Evolutionary conservation across 2,888 invertebrate species (phyloP).

Genomic region (Tupiocoris notatus): DNA sequence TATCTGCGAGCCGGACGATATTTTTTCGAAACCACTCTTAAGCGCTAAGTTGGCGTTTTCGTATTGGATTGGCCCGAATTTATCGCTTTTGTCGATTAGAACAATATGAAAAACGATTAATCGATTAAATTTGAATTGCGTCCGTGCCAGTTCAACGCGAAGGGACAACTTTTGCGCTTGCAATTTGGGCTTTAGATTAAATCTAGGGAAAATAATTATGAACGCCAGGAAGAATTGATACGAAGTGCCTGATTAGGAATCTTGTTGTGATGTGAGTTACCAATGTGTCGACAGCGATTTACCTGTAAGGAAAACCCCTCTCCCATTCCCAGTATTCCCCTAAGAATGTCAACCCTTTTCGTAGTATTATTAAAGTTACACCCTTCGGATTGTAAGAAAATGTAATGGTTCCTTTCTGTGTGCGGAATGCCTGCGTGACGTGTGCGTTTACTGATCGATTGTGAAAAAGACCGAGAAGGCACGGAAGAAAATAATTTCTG

Average conservation of each 20-base stretch:
- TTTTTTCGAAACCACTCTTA: not conserved
- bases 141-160: too few species aligned
- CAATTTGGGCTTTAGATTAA: too few species aligned
- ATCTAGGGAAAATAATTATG: too few species aligned
- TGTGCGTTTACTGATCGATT: not conserved
- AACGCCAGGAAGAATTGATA: not conserved
- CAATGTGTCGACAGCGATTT: slow-evolving; percentile 27
- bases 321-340: slow-evolving; percentile 8
- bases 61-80: too few species aligned
- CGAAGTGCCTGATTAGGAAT: slow-evolving; percentile 38
- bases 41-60: not conserved
- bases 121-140: too few species aligned
- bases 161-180: too few species aligned
- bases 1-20: not conserved
- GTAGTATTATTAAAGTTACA: slow-evolving; percentile 22
- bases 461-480: not conserved
- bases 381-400: slow-evolving; percentile 36
- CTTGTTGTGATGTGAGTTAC: slow-evolving; percentile 39
- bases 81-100: too few species aligned
- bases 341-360: not conserved
- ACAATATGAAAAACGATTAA: too few species aligned
- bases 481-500: not conserved
- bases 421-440: not conserved
- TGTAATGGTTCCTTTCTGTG: slow-evolving; percentile 29
- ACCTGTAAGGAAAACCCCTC: slow-evolving; percentile 15